Evolutionary conservation across 2,113 vertebrate genomes (phyloP).

Genomic region (Cavia porcellus): DNA sequence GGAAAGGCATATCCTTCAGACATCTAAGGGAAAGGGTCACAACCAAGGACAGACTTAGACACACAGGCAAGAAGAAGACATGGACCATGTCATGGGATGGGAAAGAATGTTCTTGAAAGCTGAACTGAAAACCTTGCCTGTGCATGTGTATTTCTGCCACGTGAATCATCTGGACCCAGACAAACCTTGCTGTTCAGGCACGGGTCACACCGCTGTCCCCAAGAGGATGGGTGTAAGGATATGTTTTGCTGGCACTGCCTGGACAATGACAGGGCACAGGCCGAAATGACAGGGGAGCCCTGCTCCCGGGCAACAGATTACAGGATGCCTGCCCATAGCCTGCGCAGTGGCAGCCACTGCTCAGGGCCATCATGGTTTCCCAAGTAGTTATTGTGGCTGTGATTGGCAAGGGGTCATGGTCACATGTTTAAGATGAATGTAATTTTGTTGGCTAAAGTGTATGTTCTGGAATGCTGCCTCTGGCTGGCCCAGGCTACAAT

Average conservation of each 20-base stretch:
- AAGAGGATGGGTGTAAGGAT: not conserved
- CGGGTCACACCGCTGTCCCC: constrained; percentile 33
- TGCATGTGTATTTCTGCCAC: not conserved
- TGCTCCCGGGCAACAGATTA: constrained; percentile 69
- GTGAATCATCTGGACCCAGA: not conserved
- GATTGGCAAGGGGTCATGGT: constrained; percentile 60
- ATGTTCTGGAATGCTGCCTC: constrained; percentile 21
- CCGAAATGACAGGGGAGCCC: constrained; percentile 35
- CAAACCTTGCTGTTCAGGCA: not conserved
- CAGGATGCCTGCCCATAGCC: constrained; percentile 72
- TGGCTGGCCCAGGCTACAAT: not conserved
- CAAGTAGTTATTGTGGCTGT: constrained; percentile 67
- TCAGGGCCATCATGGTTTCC: constrained; percentile 24
- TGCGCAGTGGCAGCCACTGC: not conserved
- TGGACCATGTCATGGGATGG: not conserved
- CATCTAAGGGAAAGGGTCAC: not conserved
- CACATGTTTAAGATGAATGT: constrained; percentile 55
- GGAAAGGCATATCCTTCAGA: not conserved
- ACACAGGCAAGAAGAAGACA: not conserved
- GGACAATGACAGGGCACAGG: not conserved
- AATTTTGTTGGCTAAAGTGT: not conserved
- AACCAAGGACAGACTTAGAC: constrained; percentile 20
- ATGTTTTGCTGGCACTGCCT: not conserved
- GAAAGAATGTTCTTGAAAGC: not conserved
- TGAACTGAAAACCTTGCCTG: constrained; percentile 22